These are phyloP conservation scores for Ceyx cyanopectus DNA, from an alignment of 2,113 vertebrate genomes.

Conservation along the genomic window DNA sequence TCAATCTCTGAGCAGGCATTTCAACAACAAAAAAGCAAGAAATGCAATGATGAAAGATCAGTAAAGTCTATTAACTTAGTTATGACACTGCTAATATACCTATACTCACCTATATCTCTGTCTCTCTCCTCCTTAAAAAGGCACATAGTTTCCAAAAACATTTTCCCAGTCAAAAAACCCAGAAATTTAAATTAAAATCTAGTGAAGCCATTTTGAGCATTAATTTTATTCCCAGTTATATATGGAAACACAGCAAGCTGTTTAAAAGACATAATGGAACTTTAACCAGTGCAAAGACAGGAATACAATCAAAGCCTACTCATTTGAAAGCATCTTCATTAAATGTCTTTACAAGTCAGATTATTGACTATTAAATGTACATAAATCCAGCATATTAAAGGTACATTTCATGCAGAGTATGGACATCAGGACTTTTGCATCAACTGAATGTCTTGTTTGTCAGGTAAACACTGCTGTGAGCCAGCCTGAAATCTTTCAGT, in stretches of 20 bases:
- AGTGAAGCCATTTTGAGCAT: not conserved
- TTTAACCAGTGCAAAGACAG: not conserved
- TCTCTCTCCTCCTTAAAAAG: not conserved
- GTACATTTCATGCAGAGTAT: not conserved
- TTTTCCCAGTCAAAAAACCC: not conserved
- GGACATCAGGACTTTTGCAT: not conserved
- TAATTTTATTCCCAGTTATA: not conserved
- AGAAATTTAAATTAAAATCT: not conserved
- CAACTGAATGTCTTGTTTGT: not conserved
- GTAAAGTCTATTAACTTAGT: not conserved
- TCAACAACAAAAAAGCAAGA: not conserved
- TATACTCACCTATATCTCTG: not conserved
- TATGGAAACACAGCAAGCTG: not conserved
- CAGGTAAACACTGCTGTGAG: not conserved
- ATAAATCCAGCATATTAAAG: not conserved
- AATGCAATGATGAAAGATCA: not conserved
- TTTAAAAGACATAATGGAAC: not conserved
- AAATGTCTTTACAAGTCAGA: not conserved
- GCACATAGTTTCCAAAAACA: not conserved
- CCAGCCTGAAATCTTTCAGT: not conserved
- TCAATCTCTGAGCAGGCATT: constrained; percentile 86
- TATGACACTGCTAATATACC: not conserved
- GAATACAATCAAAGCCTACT: accelerated
- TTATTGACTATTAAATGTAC: not conserved
- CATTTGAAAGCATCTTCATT: not conserved